phyloP scores from a whole-genome alignment of 2,113 vertebrate species.

The Platycercus adscitus region DNA sequence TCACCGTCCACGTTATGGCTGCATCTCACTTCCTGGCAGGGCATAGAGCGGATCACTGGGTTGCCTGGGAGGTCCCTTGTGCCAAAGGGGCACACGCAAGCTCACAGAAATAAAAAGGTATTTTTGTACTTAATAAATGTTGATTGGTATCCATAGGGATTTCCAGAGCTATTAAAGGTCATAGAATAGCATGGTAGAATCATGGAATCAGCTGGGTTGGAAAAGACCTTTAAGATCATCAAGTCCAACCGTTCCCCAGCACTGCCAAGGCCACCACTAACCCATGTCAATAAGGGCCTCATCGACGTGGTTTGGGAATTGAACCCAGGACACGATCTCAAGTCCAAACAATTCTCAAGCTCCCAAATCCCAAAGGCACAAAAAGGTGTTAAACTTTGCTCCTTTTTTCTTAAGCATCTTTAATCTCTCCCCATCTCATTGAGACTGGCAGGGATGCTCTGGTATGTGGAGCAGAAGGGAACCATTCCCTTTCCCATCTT shows the following conservation, averaged over 20 bases:
- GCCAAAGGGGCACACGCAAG: not conserved
- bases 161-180: not conserved
- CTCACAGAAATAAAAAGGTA: slow-evolving; percentile 6
- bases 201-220: not conserved
- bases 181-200: not conserved
- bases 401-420: not conserved
- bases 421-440: not conserved
- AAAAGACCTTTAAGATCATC: not conserved
- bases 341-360: not conserved
- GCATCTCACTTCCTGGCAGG: not conserved
- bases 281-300: not conserved
- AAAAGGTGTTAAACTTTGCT: not conserved
- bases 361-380: not conserved
- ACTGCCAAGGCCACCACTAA: not conserved
- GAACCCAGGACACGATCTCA: not conserved
- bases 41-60: not conserved
- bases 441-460: not conserved
- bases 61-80: not conserved
- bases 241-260: not conserved
- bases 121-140: slow-evolving; percentile 10
- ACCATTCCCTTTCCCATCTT: not conserved
- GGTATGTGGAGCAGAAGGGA: not conserved
- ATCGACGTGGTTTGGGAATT: not conserved
- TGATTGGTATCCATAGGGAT: not conserved
- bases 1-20: not conserved